Conservation (phyloP, 2,113 vertebrate genomes). For the Takifugu bimaculatus region DNA sequence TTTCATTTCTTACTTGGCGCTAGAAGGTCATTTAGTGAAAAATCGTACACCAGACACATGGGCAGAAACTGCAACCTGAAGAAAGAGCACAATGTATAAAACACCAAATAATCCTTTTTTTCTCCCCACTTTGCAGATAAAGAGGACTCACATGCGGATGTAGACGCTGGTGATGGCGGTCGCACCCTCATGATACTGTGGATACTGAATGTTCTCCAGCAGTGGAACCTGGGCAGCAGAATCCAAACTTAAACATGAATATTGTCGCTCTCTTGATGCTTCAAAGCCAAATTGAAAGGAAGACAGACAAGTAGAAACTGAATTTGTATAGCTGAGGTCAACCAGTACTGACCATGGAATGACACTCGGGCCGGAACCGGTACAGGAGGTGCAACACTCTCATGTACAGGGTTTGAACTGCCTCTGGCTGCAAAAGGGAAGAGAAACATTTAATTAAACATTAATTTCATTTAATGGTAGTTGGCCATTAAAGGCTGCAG, state of each 20-base stretch:
- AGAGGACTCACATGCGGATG: conserved; percentile 81
- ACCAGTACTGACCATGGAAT: conserved; percentile 79
- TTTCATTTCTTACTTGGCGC: conserved; percentile 81
- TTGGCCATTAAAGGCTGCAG: too few relatives aligned
- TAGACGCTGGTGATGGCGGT: conserved; percentile 79
- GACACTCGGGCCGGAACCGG: conserved; percentile 81
- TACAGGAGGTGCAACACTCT: conserved; percentile 83
- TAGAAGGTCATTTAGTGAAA: conserved; percentile 84
- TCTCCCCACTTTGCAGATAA: neutral
- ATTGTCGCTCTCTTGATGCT: too few relatives aligned
- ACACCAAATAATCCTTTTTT: neutral
- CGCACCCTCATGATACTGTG: conserved; percentile 79
- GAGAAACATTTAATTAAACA: neutral
- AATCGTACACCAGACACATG: conserved; percentile 82
- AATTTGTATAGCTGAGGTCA: neutral
- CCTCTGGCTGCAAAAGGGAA: conserved; percentile 74
- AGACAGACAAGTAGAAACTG: neutral
- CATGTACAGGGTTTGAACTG: conserved; percentile 85
- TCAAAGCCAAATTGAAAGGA: neutral
- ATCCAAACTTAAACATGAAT: neutral
- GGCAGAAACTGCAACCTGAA: conserved; percentile 83
- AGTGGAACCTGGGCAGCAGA: conserved; percentile 78
- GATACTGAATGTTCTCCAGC: conserved; percentile 78
- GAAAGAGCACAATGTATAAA: conserved; percentile 7
- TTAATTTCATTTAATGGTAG: too few relatives aligned